These are phyloP conservation scores for Mormyrops boulengeri DNA, from an alignment of 2,797 vertebrate genomes.

Conservation along the genomic window DNA sequence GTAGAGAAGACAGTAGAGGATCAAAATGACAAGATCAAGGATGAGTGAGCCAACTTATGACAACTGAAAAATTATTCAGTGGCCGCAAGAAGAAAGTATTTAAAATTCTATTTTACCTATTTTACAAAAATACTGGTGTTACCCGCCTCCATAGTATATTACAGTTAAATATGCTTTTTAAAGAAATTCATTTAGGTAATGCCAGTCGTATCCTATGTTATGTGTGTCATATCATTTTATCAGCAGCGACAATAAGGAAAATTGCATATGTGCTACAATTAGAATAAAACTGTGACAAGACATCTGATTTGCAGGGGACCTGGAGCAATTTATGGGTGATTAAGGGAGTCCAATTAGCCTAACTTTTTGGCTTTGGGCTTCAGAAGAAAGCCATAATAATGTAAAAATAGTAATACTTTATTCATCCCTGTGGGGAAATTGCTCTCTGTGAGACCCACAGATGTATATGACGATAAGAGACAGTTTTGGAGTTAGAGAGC, in stretches of 20 bases:
- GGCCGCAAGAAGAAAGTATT: background rate
- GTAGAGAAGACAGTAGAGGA: background rate
- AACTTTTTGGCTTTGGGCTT: background rate
- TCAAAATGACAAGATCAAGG: background rate
- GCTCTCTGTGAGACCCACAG: background rate
- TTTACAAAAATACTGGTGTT: background rate
- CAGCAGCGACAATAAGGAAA: background rate
- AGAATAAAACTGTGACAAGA: background rate
- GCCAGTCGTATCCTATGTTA: background rate
- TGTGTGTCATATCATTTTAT: background rate
- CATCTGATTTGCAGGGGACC: background rate
- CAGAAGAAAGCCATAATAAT: background rate
- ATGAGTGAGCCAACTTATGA: background rate
- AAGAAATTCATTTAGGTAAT: background rate
- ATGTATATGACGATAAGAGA: background rate
- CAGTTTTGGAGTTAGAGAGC: background rate
- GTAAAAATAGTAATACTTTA: background rate
- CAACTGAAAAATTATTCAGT: background rate
- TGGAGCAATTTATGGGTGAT: background rate
- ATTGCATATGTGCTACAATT: background rate
- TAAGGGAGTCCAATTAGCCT: background rate
- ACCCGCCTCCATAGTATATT: background rate
- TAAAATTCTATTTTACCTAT: background rate
- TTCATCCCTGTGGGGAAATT: background rate
- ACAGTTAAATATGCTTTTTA: background rate